Percentiles rank a stretch among this genome's conserved stretches.
phyloP scores from a whole-genome alignment of 53 echinoderm and acorn worm species.

The Paelopatides confundens region DNA sequence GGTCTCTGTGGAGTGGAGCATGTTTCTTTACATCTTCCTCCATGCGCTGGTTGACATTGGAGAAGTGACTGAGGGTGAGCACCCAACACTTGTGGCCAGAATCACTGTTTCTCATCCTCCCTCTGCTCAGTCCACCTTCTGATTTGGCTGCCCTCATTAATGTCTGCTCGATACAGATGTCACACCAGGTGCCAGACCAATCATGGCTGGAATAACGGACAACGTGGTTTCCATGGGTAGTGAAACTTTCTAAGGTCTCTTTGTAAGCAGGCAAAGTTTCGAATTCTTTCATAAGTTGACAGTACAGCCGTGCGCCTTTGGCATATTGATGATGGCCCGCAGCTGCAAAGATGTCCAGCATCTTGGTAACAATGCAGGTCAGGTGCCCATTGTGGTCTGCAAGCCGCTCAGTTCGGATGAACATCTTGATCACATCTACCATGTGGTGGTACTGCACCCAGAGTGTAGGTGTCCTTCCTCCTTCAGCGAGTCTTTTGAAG shows the following conservation, averaged over 20 bases:
- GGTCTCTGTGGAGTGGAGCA: background rate
- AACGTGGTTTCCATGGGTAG: conserved; percentile 55
- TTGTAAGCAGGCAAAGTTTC: no score
- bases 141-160: conserved; percentile 73
- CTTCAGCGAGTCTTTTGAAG: background rate
- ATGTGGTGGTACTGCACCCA: background rate
- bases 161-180: conserved; percentile 64
- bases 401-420: background rate
- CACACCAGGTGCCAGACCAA: conserved; percentile 71
- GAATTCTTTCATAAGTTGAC: no score
- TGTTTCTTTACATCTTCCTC: background rate
- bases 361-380: conserved; percentile 51
- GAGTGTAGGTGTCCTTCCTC: background rate
- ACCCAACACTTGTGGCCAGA: background rate
- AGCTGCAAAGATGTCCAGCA: conserved; percentile 64
- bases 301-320: conserved; percentile 63
- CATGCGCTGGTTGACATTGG: conserved; percentile 43
- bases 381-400: background rate
- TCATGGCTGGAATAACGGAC: conserved; percentile 62
- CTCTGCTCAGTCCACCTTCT: conserved; percentile 64
- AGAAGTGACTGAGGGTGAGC: background rate
- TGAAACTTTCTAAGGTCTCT: background rate
- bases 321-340: conserved; percentile 70
- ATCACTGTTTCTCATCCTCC: conserved; percentile 57
- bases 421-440: background rate